Base-by-base conservation (phyloP, 2,113 vertebrate genomes). In the Phoxinus phoxinus region DNA sequence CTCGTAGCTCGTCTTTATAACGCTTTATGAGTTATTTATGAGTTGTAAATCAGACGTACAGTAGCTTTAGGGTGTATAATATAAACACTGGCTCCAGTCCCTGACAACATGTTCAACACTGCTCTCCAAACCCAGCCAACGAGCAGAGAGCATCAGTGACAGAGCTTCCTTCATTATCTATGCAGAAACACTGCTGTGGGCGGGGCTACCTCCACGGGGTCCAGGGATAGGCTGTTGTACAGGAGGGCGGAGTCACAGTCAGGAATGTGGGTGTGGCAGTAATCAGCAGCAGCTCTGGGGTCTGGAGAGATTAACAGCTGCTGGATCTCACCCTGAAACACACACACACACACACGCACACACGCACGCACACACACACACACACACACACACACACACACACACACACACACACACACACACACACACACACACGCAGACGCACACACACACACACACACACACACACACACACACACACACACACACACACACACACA, bases 221-320 rank as follows among this genome's bases (percentile, higher is more conserved):
- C 92, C 56, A 83, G 76, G 9, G 92, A 51, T 65, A 95, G 92
- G 91, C 83, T 92, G 90, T 91, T 87, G 75, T 95, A 97, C 0
- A 96, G 96, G 82, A 96, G 87, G 0, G 97, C 90, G 0, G 94
- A 93, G 87, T 98, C 95, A 3, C 98, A 99, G 94, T 99, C 97
- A 0, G 98, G 98, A 90, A 97, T 99, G 94, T 96, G 98, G 92
- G 99, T 96, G 67, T 95, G 95, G 0, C 98, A 99, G 93, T 99
- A 97, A 6, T 96, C 96, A 0, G 95, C 91, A 2, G 98, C 98
- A 0, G 97, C 97, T n/a, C 94, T 88, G 77, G 96, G 96, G 86
- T 99, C 97, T 0, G 95, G 90, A 6, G 95, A 88, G 0, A 99
- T 93, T 77, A 99, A 93, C 71, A 99, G 94, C 92, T 99, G 98